These are phyloP conservation scores for Drosophila ohnishii DNA, from an alignment of 1,140 invertebrate genomes.

Conservation along the genomic window DNA sequence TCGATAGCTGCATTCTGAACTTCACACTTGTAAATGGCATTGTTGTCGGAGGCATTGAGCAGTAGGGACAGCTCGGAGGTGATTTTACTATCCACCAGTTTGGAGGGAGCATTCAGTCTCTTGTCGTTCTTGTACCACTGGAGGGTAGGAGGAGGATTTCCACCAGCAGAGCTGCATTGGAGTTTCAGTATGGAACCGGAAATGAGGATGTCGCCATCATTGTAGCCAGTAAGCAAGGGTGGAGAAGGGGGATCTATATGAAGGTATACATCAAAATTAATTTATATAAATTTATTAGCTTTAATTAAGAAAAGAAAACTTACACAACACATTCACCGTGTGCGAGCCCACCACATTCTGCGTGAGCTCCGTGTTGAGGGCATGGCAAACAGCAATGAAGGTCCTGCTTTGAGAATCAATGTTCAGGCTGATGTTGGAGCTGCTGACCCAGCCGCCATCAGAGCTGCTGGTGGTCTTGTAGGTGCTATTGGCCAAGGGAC, in stretches of 20 bases:
- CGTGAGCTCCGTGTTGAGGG: constrained; percentile 91
- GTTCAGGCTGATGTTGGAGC: constrained; percentile 92
- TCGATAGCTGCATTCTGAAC: constrained; percentile 95
- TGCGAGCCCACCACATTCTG: constrained; percentile 94
- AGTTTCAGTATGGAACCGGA: constrained; percentile 93
- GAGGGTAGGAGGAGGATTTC: constrained; percentile 95
- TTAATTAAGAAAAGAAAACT: constrained; percentile 83
- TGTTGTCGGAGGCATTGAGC: constrained; percentile 94
- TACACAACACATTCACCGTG: constrained; percentile 95
- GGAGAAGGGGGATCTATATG: constrained; percentile 92
- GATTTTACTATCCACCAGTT: constrained; percentile 90
- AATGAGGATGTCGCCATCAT: constrained; percentile 89
- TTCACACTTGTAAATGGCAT: constrained; percentile 94
- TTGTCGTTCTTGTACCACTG: constrained; percentile 95
- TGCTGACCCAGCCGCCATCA: constrained; percentile 94
- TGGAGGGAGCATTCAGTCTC: constrained; percentile 87
- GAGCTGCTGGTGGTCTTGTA: constrained; percentile 86
- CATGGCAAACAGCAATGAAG: constrained; percentile 93
- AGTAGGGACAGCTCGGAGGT: constrained; percentile 91
- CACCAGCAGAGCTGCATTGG: constrained; percentile 94
- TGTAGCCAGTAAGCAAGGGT: constrained; percentile 93
- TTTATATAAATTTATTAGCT: not conserved
- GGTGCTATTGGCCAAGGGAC: constrained; percentile 87
- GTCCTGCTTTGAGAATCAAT: constrained; percentile 90
- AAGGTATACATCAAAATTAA: not conserved